Conservation (phyloP, 1,140 invertebrate species). For the Drosophila azteca region DNA sequence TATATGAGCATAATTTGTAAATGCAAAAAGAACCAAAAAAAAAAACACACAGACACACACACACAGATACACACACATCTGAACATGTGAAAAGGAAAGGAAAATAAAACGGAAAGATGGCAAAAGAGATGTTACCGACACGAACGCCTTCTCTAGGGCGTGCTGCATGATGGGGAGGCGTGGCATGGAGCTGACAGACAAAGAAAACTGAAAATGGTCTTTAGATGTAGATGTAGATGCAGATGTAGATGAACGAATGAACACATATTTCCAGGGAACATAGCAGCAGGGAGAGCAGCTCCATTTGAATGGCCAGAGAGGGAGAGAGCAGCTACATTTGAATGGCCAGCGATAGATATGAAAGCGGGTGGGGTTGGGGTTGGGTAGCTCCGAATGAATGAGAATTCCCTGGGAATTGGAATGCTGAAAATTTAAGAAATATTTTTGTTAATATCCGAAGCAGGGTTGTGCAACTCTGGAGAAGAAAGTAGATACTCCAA, state of each 20-base stretch:
- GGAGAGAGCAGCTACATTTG: conserved; percentile 39
- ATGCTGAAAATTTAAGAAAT: conserved; percentile 15
- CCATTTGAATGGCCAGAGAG: conserved; percentile 48
- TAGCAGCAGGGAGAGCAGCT: conserved; percentile 17
- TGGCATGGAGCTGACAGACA: conserved; percentile 37
- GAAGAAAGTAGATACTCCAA: too few species aligned
- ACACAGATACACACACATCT: not conserved
- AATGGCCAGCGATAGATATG: conserved; percentile 33
- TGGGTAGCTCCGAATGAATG: conserved; percentile 9
- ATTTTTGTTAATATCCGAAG: conserved; percentile 2
- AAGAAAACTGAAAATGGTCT: conserved; percentile 44
- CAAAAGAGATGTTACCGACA: conserved; percentile 43
- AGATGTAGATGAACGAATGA: conserved; percentile 55
- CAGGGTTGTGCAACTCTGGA: too few species aligned
- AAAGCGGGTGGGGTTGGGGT: conserved; percentile 18
- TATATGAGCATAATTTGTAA: conserved; percentile 82
- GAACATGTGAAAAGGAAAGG: conserved; percentile 26
- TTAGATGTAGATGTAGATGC: conserved; percentile 48
- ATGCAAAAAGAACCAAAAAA: conserved; percentile 45
- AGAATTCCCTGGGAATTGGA: conserved; percentile 2
- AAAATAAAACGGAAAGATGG: conserved; percentile 28
- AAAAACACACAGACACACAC: conserved; percentile 5
- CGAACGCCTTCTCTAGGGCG: conserved; percentile 7
- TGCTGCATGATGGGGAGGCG: not conserved
- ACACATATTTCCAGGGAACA: conserved; percentile 46